Evolutionary conservation across 2,797 vertebrate genomes (phyloP), one percentile per base, ranked within the genome.

Genomic region (Anabas testudineus): DNA sequence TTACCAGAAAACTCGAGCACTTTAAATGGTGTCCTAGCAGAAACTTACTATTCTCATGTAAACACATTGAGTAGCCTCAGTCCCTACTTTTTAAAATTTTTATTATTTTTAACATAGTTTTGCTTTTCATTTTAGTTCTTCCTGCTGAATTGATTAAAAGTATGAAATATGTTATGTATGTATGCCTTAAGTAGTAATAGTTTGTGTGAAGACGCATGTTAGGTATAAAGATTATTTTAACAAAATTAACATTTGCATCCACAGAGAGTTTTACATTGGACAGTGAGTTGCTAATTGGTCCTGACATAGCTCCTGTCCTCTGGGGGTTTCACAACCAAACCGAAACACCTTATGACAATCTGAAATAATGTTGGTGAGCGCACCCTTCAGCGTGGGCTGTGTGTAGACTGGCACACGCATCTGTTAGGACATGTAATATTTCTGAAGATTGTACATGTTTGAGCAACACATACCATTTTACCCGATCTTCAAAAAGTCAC

Each of bases 261-360:
- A 36, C 16, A 21, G 51, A 13, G 14, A 8, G 9, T 47, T 66
- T 65, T 32, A 10, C 37, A 57, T 45, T 34, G 0, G 19, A 32
- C 28, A 14, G 18, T 7, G 34, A 47, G 37, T 34, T 54, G 59
- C 26, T 36, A 7, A 22, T 46, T 69, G 62, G 22, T 49, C 26
- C 28, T n/a, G 43, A 62, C 22, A 12, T 13, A 30, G 45, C 56
- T 45, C 12, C 7, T 62, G 26, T 42, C 28, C 22, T 49, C 3
- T 8, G 12, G n/a, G 26, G 37, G 58, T 57, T 61, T 60, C 21
- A 58, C 48, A 57, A 28, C 42, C 58, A 34, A 67, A 75, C 62
- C 63, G 52, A 75, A 62, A 34, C 19, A 39, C 54, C 54, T 55
- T 21, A 21, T 24, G 73, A 90, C 81, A 87, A 83, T 84, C 80